These are phyloP conservation scores for Antheraea pernyi DNA, from an alignment of 1,140 invertebrate species.

Conservation along the genomic window DNA sequence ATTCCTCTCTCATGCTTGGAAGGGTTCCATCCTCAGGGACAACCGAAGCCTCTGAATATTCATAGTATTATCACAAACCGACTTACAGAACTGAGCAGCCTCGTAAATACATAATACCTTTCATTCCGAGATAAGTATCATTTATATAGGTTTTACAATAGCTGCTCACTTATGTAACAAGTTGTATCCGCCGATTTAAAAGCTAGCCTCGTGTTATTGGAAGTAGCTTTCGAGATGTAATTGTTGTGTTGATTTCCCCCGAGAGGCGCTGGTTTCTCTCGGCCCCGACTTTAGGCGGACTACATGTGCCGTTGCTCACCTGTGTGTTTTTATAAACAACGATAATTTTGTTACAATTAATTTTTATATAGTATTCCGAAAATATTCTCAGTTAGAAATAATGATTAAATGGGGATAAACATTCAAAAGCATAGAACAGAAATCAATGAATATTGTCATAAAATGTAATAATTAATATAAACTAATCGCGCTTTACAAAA, in stretches of 20 bases:
- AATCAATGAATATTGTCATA: too few species aligned
- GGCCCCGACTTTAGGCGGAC: conserved; percentile 23
- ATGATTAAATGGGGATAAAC: too few species aligned
- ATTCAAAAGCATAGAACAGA: too few species aligned
- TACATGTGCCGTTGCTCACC: conserved; percentile 33
- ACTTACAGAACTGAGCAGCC: conserved; percentile 51
- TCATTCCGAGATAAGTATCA: conserved; percentile 36
- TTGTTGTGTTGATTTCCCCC: conserved; percentile 72
- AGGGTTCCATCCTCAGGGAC: conserved; percentile 66
- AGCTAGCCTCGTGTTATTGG: conserved; percentile 56
- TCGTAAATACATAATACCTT: conserved; percentile 50
- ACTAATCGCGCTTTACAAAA: too few species aligned
- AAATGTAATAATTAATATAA: too few species aligned
- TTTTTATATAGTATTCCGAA: background rate
- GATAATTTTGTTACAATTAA: background rate
- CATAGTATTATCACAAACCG: conserved; percentile 62
- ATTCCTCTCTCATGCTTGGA: conserved; percentile 70
- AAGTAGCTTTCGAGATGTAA: conserved; percentile 65
- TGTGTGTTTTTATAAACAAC: conserved; percentile 42
- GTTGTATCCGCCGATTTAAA: conserved; percentile 37
- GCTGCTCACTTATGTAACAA: conserved; percentile 12
- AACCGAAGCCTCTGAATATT: conserved; percentile 58
- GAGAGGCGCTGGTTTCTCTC: conserved; percentile 47
- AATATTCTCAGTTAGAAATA: too few species aligned
- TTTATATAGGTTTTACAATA: conserved; percentile 23